Percentiles rank a stretch among this genome's conserved stretches.
Conservation (phyloP, 2,888 invertebrate genomes). For the Apamea anceps region DNA sequence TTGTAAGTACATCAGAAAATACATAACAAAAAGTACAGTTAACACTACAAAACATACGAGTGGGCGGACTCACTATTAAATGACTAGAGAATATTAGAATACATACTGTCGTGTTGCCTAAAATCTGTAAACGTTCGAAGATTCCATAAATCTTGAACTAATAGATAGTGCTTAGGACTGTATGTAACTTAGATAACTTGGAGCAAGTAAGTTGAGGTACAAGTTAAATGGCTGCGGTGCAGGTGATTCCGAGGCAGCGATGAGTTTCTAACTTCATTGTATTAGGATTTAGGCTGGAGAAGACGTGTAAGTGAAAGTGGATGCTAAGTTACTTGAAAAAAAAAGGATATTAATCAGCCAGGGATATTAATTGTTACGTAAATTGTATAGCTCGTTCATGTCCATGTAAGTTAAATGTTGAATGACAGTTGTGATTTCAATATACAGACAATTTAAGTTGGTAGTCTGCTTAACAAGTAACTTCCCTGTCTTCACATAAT, state of each 20-base stretch:
- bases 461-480: no score
- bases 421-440: neutral
- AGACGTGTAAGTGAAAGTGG: neutral
- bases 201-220: conserved; percentile 14
- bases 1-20: no score
- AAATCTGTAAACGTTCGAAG: conserved; percentile 2
- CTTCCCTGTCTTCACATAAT: no score
- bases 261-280: conserved; percentile 47
- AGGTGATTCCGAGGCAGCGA: neutral
- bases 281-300: neutral
- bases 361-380: no score
- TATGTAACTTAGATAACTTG: conserved; percentile 32
- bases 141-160: conserved; percentile 4
- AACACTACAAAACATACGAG: no score
- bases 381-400: no score
- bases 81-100: neutral
- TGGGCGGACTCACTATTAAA: neutral
- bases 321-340: conserved; percentile 1
- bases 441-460: neutral
- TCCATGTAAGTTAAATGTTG: no score
- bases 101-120: no score
- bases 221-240: conserved; percentile 29
- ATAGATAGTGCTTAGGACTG: conserved; percentile 10
- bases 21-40: no score
- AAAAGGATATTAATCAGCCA: no score